Evolutionary conservation across 2,113 vertebrate genomes (phyloP).

Genomic region (Podiceps cristatus): DNA sequence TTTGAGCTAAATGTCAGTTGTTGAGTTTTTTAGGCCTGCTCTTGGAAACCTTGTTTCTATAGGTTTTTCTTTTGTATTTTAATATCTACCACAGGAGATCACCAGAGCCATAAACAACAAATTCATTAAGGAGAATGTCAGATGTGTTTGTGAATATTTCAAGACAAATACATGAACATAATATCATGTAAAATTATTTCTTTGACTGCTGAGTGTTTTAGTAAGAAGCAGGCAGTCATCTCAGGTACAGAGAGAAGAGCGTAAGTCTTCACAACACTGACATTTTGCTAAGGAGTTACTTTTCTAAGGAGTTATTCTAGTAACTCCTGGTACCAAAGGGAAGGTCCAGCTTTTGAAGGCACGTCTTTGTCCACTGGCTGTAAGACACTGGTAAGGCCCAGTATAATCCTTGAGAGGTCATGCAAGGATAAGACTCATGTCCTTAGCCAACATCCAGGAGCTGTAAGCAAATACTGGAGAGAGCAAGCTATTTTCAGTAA

Average conservation of each 20-base stretch:
- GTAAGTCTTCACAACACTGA: background rate
- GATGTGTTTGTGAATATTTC: background rate
- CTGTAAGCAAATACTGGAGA: background rate
- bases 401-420: background rate
- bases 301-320: background rate
- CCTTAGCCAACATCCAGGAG: background rate
- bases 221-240: background rate
- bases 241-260: background rate
- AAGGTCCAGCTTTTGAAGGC: background rate
- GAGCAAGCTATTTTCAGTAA: background rate
- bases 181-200: background rate
- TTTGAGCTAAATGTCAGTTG: background rate
- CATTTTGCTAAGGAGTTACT: background rate
- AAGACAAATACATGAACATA: background rate
- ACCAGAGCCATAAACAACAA: background rate
- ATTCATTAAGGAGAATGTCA: background rate
- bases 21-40: background rate
- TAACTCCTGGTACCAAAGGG: background rate
- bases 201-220: rapidly evolving
- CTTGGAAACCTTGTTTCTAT: background rate
- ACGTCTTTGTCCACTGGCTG: background rate
- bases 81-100: background rate
- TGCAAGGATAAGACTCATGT: background rate
- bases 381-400: background rate
- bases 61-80: background rate